Evolutionary conservation across 2,113 vertebrate genomes (phyloP).

Genomic region (Hippoglossus stenolepis): DNA sequence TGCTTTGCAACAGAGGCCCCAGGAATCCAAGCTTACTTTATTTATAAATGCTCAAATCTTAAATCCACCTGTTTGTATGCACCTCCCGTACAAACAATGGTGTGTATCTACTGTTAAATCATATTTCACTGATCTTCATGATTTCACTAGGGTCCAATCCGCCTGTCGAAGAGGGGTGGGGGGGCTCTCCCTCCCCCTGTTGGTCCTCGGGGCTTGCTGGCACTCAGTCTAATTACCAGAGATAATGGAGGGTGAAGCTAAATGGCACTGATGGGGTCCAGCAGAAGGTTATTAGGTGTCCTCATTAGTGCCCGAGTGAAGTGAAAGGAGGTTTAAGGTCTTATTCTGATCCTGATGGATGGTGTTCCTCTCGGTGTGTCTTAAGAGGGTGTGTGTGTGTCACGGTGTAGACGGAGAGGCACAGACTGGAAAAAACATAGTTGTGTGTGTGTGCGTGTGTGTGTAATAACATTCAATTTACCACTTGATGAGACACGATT

Average conservation of each 20-base stretch:
- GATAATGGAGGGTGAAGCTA: conserved; percentile 81
- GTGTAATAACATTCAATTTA: too few species aligned
- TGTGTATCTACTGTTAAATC: conserved; percentile 15
- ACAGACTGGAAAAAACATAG: too few species aligned
- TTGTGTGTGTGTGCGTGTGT: not conserved
- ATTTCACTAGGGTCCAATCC: conserved; percentile 47
- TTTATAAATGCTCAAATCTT: not conserved
- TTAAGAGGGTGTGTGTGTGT: conserved; percentile 30
- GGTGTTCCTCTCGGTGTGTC: conserved; percentile 48
- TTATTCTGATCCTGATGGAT: conserved; percentile 77
- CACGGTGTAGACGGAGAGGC: too few species aligned
- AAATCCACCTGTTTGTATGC: conserved; percentile 14
- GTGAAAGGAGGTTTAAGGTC: conserved; percentile 76
- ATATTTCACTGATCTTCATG: conserved; percentile 53
- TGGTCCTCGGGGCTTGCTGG: conserved; percentile 67
- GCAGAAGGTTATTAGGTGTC: conserved; percentile 82
- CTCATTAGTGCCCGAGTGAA: conserved; percentile 77
- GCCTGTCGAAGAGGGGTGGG: conserved; percentile 45
- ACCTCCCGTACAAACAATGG: conserved; percentile 2
- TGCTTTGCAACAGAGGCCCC: not conserved
- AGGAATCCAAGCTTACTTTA: not conserved
- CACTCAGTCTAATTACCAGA: conserved; percentile 79
- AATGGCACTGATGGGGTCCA: conserved; percentile 80
- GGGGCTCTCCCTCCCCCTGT: conserved; percentile 21
- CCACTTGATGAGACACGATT: too few species aligned